phyloP scores from a whole-genome alignment of 2,888 invertebrate species.

The Nezara viridula region DNA sequence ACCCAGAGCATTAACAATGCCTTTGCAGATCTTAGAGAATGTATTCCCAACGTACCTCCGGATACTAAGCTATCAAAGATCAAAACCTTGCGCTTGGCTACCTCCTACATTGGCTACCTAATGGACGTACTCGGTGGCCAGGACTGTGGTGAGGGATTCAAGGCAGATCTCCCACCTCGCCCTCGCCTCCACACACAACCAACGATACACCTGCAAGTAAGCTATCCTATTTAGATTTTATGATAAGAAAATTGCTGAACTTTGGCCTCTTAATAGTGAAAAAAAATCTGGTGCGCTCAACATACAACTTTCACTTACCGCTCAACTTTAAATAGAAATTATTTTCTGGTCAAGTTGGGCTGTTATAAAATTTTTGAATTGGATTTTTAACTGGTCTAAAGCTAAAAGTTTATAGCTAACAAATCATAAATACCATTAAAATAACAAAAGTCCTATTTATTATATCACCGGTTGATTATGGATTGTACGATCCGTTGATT shows the following conservation, averaged over 20 bases:
- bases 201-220: conserved; percentile 17
- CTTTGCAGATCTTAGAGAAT: conserved; percentile 90
- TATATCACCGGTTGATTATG: too few species aligned
- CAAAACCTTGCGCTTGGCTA: conserved; percentile 93
- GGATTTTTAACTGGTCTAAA: too few species aligned
- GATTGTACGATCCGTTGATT: too few species aligned
- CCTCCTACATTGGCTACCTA: conserved; percentile 92
- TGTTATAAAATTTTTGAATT: too few species aligned
- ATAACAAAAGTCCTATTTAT: too few species aligned
- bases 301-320: too few species aligned
- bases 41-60: conserved; percentile 96
- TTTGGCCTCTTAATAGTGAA: neutral
- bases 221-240: neutral
- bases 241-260: neutral
- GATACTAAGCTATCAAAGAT: conserved; percentile 92
- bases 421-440: too few species aligned
- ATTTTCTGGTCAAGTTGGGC: too few species aligned
- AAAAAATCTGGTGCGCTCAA: too few species aligned
- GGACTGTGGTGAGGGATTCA: conserved; percentile 83
- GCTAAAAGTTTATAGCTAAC: too few species aligned
- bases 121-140: conserved; percentile 91
- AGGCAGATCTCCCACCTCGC: conserved; percentile 80
- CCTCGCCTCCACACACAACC: conserved; percentile 20
- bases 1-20: conserved; percentile 97
- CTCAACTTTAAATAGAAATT: too few species aligned